These are phyloP conservation scores for Carcina quercana DNA, from an alignment of 2,888 invertebrate genomes.

Conservation along the genomic window DNA sequence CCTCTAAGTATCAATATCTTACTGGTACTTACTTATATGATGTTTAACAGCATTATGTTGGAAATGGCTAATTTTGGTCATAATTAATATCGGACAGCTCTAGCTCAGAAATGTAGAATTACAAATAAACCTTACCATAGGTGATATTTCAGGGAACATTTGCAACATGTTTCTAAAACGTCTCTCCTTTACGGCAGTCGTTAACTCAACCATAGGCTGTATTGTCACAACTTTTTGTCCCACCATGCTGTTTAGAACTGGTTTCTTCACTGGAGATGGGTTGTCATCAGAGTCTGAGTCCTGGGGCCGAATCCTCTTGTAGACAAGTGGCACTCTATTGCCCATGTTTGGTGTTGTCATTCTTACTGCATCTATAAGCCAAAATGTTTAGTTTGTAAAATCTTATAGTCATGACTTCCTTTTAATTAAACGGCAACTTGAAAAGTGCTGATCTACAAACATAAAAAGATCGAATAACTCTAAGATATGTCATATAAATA, in stretches of 20 bases:
- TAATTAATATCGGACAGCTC: too few species aligned
- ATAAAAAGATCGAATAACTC: too few species aligned
- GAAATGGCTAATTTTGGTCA: too few species aligned
- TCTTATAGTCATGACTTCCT: too few species aligned
- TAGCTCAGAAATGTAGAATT: too few species aligned
- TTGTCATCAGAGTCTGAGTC: constrained; percentile 74
- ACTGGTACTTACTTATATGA: too few species aligned
- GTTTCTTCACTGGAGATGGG: constrained; percentile 43
- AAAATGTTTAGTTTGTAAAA: not conserved
- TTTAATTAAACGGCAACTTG: too few species aligned
- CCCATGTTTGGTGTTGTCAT: constrained; percentile 46
- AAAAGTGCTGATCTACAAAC: too few species aligned
- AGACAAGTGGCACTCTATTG: constrained; percentile 32
- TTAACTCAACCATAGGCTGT: constrained; percentile 30
- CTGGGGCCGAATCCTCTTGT: constrained; percentile 55
- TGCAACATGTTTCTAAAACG: constrained; percentile 77
- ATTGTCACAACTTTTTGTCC: constrained; percentile 3
- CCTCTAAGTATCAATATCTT: too few species aligned
- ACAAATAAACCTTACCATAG: constrained; percentile 59
- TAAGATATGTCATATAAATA: too few species aligned
- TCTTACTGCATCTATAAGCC: constrained; percentile 34
- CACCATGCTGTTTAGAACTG: constrained; percentile 13
- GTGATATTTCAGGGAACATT: constrained; percentile 76
- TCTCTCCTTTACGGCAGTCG: constrained; percentile 69
- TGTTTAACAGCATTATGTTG: too few species aligned